These are phyloP conservation scores for Flexamia atlantica DNA, from an alignment of 2,888 invertebrate species.

Conservation along the genomic window DNA sequence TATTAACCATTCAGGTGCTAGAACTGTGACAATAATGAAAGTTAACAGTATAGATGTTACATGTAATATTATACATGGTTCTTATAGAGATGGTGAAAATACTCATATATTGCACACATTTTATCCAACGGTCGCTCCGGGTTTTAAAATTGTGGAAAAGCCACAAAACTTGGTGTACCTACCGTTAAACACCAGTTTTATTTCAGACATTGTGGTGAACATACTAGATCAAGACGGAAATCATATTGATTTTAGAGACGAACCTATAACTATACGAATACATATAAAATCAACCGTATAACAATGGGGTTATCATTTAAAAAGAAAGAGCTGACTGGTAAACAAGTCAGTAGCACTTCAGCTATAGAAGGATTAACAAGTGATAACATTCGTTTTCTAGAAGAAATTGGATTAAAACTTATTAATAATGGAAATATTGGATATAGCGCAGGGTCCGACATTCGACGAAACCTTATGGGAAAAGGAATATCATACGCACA, in stretches of 20 bases:
- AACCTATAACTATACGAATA: slow-evolving; percentile 13
- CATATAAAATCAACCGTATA: slow-evolving; percentile 8
- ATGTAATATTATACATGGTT: slow-evolving; percentile 52
- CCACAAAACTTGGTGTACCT: slow-evolving; percentile 44
- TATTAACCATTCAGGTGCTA: background rate
- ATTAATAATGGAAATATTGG: slow-evolving; percentile 54
- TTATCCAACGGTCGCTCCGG: slow-evolving; percentile 22
- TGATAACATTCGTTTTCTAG: slow-evolving; percentile 30
- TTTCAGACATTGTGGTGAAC: slow-evolving; percentile 42
- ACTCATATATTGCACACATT: slow-evolving; percentile 41
- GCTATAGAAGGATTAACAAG: slow-evolving; percentile 23
- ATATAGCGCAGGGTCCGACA: slow-evolving; percentile 47
- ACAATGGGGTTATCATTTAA: too few species aligned
- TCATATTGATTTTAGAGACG: slow-evolving; percentile 35
- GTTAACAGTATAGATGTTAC: slow-evolving; percentile 36
- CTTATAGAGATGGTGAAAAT: slow-evolving; percentile 32
- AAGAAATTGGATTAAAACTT: slow-evolving; percentile 37
- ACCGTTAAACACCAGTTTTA: slow-evolving; percentile 19
- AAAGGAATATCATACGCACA: slow-evolving; percentile 68
- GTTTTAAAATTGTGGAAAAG: slow-evolving; percentile 44
- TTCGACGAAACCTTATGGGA: slow-evolving; percentile 64
- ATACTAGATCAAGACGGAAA: slow-evolving; percentile 47
- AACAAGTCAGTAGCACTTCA: too few species aligned
- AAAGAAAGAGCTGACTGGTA: too few species aligned
- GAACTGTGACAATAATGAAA: slow-evolving; percentile 22